phyloP scores from a whole-genome alignment of 2,797 vertebrate genomes.

The Astyanax mexicanus region DNA sequence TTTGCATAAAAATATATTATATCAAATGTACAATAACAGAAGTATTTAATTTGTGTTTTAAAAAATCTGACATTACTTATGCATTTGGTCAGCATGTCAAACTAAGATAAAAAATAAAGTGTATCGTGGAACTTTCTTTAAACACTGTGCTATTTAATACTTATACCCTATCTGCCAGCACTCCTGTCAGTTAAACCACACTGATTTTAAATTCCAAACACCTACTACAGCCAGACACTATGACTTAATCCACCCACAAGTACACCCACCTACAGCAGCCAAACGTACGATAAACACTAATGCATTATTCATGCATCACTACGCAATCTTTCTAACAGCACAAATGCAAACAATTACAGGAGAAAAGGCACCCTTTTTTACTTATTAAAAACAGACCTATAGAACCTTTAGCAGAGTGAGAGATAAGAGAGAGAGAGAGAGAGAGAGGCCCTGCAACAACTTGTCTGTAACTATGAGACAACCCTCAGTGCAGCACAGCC shows the following conservation, averaged over 20 bases:
- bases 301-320: neutral
- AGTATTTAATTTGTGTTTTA: too few species aligned
- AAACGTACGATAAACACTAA: neutral
- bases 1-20: too few species aligned
- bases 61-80: too few species aligned
- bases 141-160: too few species aligned
- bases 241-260: neutral
- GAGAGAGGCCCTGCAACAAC: constrained; percentile 52
- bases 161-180: too few species aligned
- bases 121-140: too few species aligned
- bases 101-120: too few species aligned
- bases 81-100: too few species aligned
- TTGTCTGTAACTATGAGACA: constrained; percentile 25
- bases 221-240: neutral
- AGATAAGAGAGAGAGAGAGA: too few species aligned
- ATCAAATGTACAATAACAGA: too few species aligned
- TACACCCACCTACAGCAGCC: neutral
- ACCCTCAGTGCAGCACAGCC: constrained; percentile 36
- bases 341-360: neutral
- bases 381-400: constrained; percentile 1
- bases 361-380: constrained; percentile 4
- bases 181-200: too few species aligned
- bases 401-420: neutral
- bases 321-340: neutral
- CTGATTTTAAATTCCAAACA: neutral